Evolutionary conservation across 2,888 invertebrate species (phyloP), one percentile per base, ranked within the genome.

Genomic region (Thecophora atra): DNA sequence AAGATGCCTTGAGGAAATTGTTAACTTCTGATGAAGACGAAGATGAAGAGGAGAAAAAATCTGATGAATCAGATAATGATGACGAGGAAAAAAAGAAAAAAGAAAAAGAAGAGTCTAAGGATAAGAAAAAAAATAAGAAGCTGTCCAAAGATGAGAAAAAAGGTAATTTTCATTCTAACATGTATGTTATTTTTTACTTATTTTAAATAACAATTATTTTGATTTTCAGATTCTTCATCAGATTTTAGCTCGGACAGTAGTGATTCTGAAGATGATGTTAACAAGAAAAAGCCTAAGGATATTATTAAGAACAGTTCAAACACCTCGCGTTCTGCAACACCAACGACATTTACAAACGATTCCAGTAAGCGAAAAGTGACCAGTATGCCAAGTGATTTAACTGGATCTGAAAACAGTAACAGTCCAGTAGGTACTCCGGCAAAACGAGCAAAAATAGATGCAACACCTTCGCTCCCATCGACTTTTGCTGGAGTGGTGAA

Each of bases 1-100:
- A 97, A 83, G 93, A 92, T 78, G 97, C 94, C 0, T 88, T 97
- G 60, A 90, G 90, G 74, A 95, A 96, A 84, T 88, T 98, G 54
- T 88, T 97, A 24, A 94, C 93, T 0, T 96, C 96, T 0, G 96
- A 95, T 82, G 95, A 95, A 82, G 95, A 94, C 71, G 93, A 94
- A 0, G 95, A 95, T 19, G 94, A 95, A 73, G 94, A 95, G 76
- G 91, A 93, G 75, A 92, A 95, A 74, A 91, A 93, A 84, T 92
- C 94, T 3, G 92, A 93, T 79, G 91, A 93, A 72, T 90, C 91
- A 26, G 91, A 93, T 62, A 91, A 92, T 71, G 93, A 94, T 66
- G 91, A 92, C 58, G 91, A 92, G 21, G 92, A 91, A 44, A 91
- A 92, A 75, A 92, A 93, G 42, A 91, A 91, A 79, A 89, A 91